Conservation (phyloP, 2,888 invertebrate species). For the Eubasilissa splendida region DNA sequence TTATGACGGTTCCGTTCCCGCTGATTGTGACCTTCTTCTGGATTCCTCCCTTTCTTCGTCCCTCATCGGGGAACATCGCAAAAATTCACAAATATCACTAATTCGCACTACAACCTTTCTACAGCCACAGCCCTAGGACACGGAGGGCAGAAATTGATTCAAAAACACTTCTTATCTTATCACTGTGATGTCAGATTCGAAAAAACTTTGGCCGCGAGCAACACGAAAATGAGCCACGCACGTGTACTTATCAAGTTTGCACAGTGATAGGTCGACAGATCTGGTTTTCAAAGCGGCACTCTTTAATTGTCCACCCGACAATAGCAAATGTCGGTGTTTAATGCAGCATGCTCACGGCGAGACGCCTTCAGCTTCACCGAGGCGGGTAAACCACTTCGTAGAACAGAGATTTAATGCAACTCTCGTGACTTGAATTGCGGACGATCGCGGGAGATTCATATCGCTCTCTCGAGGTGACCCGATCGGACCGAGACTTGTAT, state of each 20-base stretch:
- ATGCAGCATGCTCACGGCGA: constrained; percentile 9
- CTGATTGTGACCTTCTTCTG: constrained; percentile 28
- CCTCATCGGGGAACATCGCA: constrained; percentile 36
- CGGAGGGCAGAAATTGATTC: not conserved
- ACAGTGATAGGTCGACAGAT: not conserved
- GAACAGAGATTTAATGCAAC: constrained; percentile 29
- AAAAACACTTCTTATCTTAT: constrained; percentile 28
- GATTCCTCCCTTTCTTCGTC: not conserved
- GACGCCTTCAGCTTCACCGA: not conserved
- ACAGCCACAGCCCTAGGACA: not conserved
- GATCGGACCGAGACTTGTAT: constrained; percentile 9
- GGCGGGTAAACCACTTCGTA: constrained; percentile 26
- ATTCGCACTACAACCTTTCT: constrained; percentile 1
- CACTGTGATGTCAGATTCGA: not conserved
- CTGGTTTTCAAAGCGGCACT: not conserved
- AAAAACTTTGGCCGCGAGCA: not conserved
- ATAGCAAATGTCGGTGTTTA: constrained; percentile 19
- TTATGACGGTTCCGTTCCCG: constrained; percentile 40
- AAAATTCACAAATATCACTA: not conserved
- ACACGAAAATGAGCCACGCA: constrained; percentile 21
- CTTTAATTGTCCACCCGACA: constrained; percentile 11
- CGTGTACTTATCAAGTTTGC: not conserved
- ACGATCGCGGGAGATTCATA: constrained; percentile 38
- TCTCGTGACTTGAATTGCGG: constrained; percentile 31
- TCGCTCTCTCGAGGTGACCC: constrained; percentile 14